phyloP scores from a whole-genome alignment of 2,888 invertebrate species.

The Liopterus haemorrhoidalis region DNA sequence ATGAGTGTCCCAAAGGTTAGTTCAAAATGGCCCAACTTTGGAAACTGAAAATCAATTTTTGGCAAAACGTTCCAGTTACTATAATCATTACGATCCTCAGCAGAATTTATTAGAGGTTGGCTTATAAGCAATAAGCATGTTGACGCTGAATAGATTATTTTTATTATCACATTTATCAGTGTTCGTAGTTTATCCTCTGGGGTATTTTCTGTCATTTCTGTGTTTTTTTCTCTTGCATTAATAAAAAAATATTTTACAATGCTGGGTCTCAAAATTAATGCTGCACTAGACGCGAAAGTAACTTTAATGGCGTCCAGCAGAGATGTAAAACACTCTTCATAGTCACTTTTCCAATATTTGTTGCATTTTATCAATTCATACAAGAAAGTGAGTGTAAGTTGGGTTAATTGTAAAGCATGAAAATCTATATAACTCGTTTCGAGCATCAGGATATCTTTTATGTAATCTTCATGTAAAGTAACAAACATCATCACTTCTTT shows the following conservation, averaged over 20 bases:
- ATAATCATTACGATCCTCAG: slow-evolving; percentile 24
- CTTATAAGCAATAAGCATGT: slow-evolving; percentile 37
- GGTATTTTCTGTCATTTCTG: slow-evolving; percentile 28
- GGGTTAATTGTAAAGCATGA: slow-evolving; percentile 52
- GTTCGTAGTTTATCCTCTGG: slow-evolving; percentile 36
- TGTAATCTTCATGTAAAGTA: slow-evolving; percentile 57
- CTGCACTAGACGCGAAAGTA: slow-evolving; percentile 37
- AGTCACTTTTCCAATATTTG: slow-evolving; percentile 35
- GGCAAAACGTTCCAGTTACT: slow-evolving; percentile 14
- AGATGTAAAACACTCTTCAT: slow-evolving; percentile 12
- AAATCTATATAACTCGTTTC: slow-evolving; percentile 54
- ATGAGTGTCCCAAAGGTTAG: slow-evolving; percentile 19
- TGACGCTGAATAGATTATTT: slow-evolving; percentile 35
- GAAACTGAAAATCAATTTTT: slow-evolving; percentile 16
- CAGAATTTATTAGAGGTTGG: slow-evolving; percentile 30
- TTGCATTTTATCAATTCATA: slow-evolving; percentile 35
- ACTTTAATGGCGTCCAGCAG: slow-evolving; percentile 35
- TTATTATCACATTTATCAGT: slow-evolving; percentile 38
- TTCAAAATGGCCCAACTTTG: slow-evolving; percentile 17
- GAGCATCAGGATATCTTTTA: slow-evolving; percentile 55
- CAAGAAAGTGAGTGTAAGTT: slow-evolving; percentile 34
- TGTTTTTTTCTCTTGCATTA: slow-evolving; percentile 7
- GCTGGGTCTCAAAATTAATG: slow-evolving; percentile 39
- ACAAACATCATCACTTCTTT: slow-evolving; percentile 56
- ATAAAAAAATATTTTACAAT: slow-evolving; percentile 24